phyloP scores from a whole-genome alignment of 2,797 vertebrate species.

The Pseudochirops cupreus region DNA sequence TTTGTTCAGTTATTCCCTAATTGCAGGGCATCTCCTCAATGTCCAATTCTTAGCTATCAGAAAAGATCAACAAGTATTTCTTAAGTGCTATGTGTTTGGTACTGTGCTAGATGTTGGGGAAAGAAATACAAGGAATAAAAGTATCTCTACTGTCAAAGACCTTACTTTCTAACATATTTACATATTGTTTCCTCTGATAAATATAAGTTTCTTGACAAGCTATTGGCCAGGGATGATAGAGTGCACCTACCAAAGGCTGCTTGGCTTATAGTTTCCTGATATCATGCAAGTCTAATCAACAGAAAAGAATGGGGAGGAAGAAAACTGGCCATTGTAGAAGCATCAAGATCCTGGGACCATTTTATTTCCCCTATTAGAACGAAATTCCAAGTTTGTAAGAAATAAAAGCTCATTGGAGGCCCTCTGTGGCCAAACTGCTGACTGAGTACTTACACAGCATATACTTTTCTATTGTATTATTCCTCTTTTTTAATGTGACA shows the following conservation, averaged over 20 bases:
- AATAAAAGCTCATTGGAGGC: not conserved
- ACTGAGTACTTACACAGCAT: not conserved
- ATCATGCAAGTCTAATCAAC: not conserved
- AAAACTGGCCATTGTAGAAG: not conserved
- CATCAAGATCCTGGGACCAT: not conserved
- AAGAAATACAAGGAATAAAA: not conserved
- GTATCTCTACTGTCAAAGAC: too few species aligned
- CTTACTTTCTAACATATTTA: not conserved
- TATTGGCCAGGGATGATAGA: not conserved
- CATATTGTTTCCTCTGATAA: not conserved
- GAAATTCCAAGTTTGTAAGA: not conserved
- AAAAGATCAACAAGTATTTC: not conserved
- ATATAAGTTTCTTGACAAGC: not conserved
- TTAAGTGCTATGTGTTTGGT: not conserved
- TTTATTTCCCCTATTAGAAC: not conserved
- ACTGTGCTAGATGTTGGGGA: not conserved
- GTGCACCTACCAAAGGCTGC: not conserved
- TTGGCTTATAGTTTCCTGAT: not conserved
- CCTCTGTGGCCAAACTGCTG: not conserved
- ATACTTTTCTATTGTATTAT: not conserved
- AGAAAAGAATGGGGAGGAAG: not conserved
- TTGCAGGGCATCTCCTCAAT: not conserved
- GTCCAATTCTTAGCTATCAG: not conserved
- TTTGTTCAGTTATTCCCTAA: not conserved
- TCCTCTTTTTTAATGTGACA: not conserved